phyloP scores from a whole-genome alignment of 2,797 vertebrate species.

The Cichlasoma orientale region DNA sequence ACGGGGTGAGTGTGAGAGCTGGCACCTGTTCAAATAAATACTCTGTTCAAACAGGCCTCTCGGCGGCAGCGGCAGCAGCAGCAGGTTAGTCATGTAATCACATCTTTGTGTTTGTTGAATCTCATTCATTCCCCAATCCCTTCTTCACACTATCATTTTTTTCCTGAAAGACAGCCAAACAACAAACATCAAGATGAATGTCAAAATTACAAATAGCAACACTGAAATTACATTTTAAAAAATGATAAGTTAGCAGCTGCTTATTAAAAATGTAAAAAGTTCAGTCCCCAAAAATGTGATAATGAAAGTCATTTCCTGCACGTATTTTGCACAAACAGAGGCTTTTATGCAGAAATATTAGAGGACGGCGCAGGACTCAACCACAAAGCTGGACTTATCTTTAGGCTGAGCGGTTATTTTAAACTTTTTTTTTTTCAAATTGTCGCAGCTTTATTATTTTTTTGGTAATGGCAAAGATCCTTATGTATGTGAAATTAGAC shows the following conservation, averaged over 20 bases:
- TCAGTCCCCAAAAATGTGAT: neutral
- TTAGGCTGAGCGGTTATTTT: neutral
- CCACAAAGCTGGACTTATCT: neutral
- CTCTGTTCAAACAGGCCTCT: conserved; percentile 37
- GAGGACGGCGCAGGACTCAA: too few relatives aligned
- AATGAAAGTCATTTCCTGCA: neutral
- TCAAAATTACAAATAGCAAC: neutral
- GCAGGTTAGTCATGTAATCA: neutral
- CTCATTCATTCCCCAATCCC: neutral
- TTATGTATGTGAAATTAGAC: neutral
- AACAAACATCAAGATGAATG: neutral
- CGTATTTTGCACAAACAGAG: neutral
- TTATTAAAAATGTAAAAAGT: neutral
- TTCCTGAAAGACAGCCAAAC: neutral
- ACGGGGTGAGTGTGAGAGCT: conserved; percentile 32
- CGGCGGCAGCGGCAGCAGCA: neutral
- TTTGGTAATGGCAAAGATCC: neutral
- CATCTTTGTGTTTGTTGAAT: neutral
- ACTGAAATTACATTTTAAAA: neutral
- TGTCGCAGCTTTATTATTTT: too few relatives aligned
- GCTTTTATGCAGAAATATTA: too few relatives aligned
- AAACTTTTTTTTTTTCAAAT: neutral
- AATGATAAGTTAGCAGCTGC: neutral
- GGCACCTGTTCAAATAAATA: conserved; percentile 63
- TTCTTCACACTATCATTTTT: neutral